Evolutionary conservation across 2,888 invertebrate genomes (phyloP).

Genomic region (Chaetoderma sp.): DNA sequence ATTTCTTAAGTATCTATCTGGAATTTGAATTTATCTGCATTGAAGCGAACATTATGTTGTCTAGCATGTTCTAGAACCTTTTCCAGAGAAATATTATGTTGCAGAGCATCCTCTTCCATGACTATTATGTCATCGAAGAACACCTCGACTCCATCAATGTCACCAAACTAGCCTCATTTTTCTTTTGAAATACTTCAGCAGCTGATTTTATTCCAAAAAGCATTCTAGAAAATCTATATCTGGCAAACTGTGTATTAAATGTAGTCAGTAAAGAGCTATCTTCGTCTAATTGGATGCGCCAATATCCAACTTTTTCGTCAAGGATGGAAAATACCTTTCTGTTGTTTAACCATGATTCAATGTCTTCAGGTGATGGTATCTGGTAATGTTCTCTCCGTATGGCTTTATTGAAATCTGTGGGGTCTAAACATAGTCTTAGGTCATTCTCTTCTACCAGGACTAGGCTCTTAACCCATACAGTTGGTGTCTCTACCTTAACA

Average conservation of each 20-base stretch:
- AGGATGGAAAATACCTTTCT: conserved; percentile 30
- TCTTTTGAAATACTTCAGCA: conserved; percentile 35
- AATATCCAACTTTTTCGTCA: conserved; percentile 36
- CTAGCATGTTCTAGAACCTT: conserved; percentile 30
- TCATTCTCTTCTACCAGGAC: too few relatives aligned
- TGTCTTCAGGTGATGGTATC: too few relatives aligned
- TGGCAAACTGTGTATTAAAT: conserved; percentile 36
- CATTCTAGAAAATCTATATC: conserved; percentile 29
- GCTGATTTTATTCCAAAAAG: conserved; percentile 34
- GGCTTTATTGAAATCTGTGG: too few relatives aligned
- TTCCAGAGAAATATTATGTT: conserved; percentile 33
- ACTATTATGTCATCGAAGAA: conserved; percentile 38
- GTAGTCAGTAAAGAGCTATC: conserved; percentile 38
- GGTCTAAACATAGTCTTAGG: too few relatives aligned
- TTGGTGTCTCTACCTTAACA: background rate
- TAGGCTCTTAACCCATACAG: too few relatives aligned
- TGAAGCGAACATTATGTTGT: conserved; percentile 32
- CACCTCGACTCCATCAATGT: conserved; percentile 30
- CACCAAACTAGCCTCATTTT: too few relatives aligned
- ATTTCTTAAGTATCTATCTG: conserved; percentile 34
- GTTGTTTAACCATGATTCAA: conserved; percentile 17
- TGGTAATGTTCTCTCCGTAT: too few relatives aligned
- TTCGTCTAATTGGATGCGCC: conserved; percentile 31
- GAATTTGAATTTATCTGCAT: conserved; percentile 28
- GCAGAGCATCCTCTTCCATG: conserved; percentile 25